Evolutionary conservation across 2,888 invertebrate genomes (phyloP), one percentile per base, ranked within the genome.

Genomic region (Portevinia maculata): DNA sequence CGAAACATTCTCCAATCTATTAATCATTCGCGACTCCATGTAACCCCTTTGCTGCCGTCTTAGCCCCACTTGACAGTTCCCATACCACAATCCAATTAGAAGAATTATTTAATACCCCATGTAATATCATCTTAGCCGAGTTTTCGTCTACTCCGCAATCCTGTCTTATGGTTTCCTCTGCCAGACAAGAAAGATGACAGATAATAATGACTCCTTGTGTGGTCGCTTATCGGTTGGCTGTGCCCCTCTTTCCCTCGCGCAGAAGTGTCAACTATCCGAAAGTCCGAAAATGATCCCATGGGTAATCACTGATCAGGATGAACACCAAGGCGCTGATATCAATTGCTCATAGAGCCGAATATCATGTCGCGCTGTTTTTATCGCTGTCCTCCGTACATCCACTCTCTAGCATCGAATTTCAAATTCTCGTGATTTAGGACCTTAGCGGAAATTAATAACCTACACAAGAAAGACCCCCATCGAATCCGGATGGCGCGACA

Each of bases 121-220:
- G 50, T 39, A 52, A 62, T 62, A 48, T 34, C 50, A 50, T 32
- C 44, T 37, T 24, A 24, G 24, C n/a, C n/a, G n/a, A n/a, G n/a
- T n/a, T n/a, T n/a, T n/a, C n/a, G n/a, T 46, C 67, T 44, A 32
- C 67, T 24, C 34, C 34, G 34, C 34, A 24, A 17, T 17, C 8
- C 8, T 30, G 32, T 19, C 48, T 11, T 7, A n/a, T n/a, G 8
- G 37, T 32, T 53, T 32, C 34, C 11, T 11, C 46, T 32, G n/a
- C 11, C 44, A 62, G 48, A 59, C 46, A 71, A 50, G 64, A 57
- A 34, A 78, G 55, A 79, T 65, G 73, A 65, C 65, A 74, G 48
- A 74, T 39, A 67, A 79, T 62, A 67, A 79, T 39, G 39, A 44
- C 74, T 53, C 24, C 74, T 13, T 79, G 79, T 79, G 79, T 55